Base-by-base conservation (phyloP, 2,797 vertebrate genomes). In the Lerista edwardsae region DNA sequence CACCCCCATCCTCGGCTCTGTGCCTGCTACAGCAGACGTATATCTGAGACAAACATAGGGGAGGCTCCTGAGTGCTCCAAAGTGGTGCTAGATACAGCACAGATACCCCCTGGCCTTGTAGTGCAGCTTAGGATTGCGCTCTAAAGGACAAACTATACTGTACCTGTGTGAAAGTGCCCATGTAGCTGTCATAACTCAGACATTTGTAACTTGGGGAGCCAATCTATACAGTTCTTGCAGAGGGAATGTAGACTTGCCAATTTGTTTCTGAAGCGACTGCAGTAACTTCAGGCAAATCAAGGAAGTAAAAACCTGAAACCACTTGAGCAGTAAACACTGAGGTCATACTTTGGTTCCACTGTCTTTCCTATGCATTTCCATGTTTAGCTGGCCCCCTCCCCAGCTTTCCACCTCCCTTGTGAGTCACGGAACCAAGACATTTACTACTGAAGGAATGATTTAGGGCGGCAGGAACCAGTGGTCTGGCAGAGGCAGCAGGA, bases 341-440 rank as follows among this genome's bases (percentile, higher is more conserved):
- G 93, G 83, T 84, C 79, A 90, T 75, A 82, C 91, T 87, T 84
- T 75, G 82, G 11, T 79, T 86, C 15, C 1, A 73, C 75, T 0
- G 44, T 64, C 90, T 81, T 34, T 83, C 81, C 86, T 85, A 80
- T 19, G 69, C 6, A 5, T 82, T 57, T 84, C 86, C 79, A 44
- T 82, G 90, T 90, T 92, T 93, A 80, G 92, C 90, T 90, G 89
- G 85, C 88, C 89, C 91, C 39, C 27, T 57, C 88, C n/a, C 87
- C 91, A 90, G 91, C 91, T 94, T 92, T 90, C 91, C 86, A 92
- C 89, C 92, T 93, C 93, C 91, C 59, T 21, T 89, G 87, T 76
- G 90, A 95, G 88, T 86, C 91, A 80, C 79, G 89, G 92, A 93
- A 93, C 91, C 82, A 85, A 93, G 88, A 87, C 88, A 89, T 94